Conservation (phyloP, 1,140 invertebrate species). For the Ooceraea biroi region DNA sequence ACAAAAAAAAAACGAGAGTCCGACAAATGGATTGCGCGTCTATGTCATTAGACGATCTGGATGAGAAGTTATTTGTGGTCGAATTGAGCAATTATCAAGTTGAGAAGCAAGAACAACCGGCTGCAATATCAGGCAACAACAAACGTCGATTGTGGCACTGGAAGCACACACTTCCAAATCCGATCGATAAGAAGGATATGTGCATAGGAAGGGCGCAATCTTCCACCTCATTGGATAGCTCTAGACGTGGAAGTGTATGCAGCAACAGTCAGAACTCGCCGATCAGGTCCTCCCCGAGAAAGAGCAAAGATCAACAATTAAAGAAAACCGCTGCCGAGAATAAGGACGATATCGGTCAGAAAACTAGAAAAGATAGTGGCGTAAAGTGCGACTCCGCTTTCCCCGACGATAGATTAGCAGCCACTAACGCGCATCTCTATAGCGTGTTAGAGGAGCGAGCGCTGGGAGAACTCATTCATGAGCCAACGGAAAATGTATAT, state of each 20-base stretch:
- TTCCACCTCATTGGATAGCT: slow-evolving; percentile 77
- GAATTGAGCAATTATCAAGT: slow-evolving; percentile 77
- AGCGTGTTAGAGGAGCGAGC: slow-evolving; percentile 84
- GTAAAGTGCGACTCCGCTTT: slow-evolving; percentile 75
- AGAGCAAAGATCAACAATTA: slow-evolving; percentile 72
- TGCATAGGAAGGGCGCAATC: slow-evolving; percentile 70
- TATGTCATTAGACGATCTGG: slow-evolving; percentile 85
- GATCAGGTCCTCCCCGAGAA: slow-evolving; percentile 80
- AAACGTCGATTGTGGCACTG: slow-evolving; percentile 82
- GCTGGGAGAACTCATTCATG: slow-evolving; percentile 79
- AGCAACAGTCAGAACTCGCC: slow-evolving; percentile 81
- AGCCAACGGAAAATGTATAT: slow-evolving; percentile 73
- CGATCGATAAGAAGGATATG: slow-evolving; percentile 81
- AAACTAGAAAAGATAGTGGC: slow-evolving; percentile 74
- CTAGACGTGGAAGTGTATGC: slow-evolving; percentile 79
- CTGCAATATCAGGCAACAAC: slow-evolving; percentile 61
- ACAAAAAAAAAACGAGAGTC: no score
- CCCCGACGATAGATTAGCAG: slow-evolving; percentile 79
- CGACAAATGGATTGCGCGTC: slow-evolving; percentile 67
- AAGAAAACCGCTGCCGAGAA: slow-evolving; percentile 69
- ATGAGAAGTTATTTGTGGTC: slow-evolving; percentile 83
- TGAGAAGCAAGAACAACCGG: slow-evolving; percentile 71
- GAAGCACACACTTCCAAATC: slow-evolving; percentile 80
- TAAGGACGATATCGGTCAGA: slow-evolving; percentile 68
- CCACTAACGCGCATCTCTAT: slow-evolving; percentile 82